Base-by-base conservation (phyloP, 2,888 invertebrate species). In the Cheilosia scutellata region DNA sequence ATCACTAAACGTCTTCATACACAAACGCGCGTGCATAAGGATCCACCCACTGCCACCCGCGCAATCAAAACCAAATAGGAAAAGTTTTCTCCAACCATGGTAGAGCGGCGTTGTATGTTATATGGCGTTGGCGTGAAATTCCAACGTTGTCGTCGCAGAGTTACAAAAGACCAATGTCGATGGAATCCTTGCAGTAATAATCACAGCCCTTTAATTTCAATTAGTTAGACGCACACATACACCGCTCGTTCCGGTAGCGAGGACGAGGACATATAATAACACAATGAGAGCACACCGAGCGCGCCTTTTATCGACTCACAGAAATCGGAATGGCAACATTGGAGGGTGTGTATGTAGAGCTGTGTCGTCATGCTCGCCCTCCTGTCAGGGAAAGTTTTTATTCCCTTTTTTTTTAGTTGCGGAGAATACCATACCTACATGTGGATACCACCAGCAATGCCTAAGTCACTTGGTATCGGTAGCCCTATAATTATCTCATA, bases 171-270 rank as follows among this genome's bases (percentile, higher is more conserved):
- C 79, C 70, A 51, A 65, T 78, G 79, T 58, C 75, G 79, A 84
- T 84, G 70, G 70, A 79, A 65, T 84, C 65, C 83, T 70, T 71
- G 79, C 79, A 84, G 75, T 79, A 65, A 84, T 84, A 79, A 84
- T 84, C 70, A 84, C 63, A 79, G 70, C 58, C 79, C 60, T 75
- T 79, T 79, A 79, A 75, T 84, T 75, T 79, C 79, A 84, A 84
- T 84, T 79, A 84, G 83, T 79, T 65, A 74, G 74, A 55, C 75
- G 65, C 65, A 84, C 74, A 79, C 40, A 58, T 29, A 51, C 27
- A 31, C 33, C 40, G 42, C 55, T 4, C 27, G 44, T 44, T 49
- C 20, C 20, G 16, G 49, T 4, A n/a, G 44, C 51, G 42, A n/a
- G 33, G 42, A 47, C 51, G 42, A n/a, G 33, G 42, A 47, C 42